A percentile compares a stretch with the other conserved stretches of the same genome.
Evolutionary conservation across 2,113 vertebrate species (phyloP).

Genomic region (Brachypteracias leptosomus): DNA sequence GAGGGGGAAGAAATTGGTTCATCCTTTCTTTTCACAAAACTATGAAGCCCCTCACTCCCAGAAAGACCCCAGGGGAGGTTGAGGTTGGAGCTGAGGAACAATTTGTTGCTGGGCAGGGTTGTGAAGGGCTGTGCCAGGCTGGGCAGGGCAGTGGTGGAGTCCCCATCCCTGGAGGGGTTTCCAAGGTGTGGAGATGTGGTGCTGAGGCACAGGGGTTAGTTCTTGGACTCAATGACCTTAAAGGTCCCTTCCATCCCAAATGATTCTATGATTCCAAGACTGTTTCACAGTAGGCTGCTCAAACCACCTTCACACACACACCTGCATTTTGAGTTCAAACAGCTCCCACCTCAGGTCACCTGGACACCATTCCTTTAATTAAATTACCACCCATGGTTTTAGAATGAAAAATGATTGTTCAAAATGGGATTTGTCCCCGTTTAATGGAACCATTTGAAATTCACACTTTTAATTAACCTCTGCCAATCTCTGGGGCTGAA

Average conservation of each 20-base stretch:
- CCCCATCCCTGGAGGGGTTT: too few species aligned
- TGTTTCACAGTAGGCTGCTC: not conserved
- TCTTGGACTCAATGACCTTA: too few species aligned
- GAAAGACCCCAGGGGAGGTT: too few species aligned
- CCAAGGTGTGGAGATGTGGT: too few species aligned
- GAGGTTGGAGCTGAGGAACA: too few species aligned
- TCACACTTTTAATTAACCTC: constrained; percentile 41
- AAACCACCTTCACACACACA: accelerated
- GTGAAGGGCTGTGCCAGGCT: too few species aligned
- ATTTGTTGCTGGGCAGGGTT: too few species aligned
- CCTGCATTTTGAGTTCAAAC: not conserved
- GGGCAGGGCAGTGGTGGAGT: too few species aligned
- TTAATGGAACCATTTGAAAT: constrained; percentile 11
- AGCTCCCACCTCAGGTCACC: not conserved
- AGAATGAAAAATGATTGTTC: not conserved
- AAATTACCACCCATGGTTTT: accelerated
- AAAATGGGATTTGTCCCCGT: not conserved
- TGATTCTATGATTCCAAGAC: not conserved
- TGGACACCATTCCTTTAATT: not conserved
- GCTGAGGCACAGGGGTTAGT: too few species aligned
- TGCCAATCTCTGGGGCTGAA: not conserved
- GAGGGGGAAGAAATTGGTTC: too few species aligned
- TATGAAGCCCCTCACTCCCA: not conserved
- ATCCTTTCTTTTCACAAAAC: not conserved
- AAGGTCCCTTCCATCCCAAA: not conserved